Conservation (phyloP, 1,140 invertebrate genomes). For the Maconellicoccus hirsutus region DNA sequence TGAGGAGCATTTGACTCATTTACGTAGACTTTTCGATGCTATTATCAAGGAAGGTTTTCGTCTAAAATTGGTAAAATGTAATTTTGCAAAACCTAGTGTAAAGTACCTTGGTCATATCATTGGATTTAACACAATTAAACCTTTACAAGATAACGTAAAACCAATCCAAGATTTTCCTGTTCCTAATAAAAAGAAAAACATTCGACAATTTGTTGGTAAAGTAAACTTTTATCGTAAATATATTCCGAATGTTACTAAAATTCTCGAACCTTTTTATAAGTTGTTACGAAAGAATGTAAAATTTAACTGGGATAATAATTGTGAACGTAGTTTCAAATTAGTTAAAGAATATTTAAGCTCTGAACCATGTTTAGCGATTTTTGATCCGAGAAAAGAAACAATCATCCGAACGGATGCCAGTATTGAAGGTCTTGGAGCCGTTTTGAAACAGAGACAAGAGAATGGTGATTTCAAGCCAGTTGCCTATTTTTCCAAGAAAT, state of each 20-base stretch:
- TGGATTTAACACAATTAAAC: slow-evolving; percentile 32
- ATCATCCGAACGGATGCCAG: slow-evolving; percentile 34
- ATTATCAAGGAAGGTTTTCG: slow-evolving; percentile 32
- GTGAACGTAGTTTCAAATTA: slow-evolving; percentile 32
- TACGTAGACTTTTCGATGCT: slow-evolving; percentile 24
- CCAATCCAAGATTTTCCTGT: slow-evolving; percentile 33
- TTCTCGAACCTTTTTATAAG: slow-evolving; percentile 32
- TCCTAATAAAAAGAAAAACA: slow-evolving; percentile 28
- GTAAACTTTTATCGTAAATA: slow-evolving; percentile 27
- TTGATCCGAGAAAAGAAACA: slow-evolving; percentile 32
- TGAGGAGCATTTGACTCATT: slow-evolving; percentile 29
- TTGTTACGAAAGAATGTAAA: slow-evolving; percentile 33
- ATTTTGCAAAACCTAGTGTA: slow-evolving; percentile 32
- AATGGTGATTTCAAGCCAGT: slow-evolving; percentile 31
- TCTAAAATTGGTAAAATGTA: slow-evolving; percentile 34
- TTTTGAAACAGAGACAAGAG: slow-evolving; percentile 33
- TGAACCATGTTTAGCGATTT: slow-evolving; percentile 33
- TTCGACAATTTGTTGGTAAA: slow-evolving; percentile 33
- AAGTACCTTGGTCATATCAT: slow-evolving; percentile 34
- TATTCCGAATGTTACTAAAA: slow-evolving; percentile 32
- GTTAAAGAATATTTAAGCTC: slow-evolving; percentile 34
- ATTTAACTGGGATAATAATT: slow-evolving; percentile 33
- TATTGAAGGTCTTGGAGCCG: slow-evolving; percentile 33
- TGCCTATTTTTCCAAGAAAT: slow-evolving; percentile 32
- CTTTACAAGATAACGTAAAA: slow-evolving; percentile 34